phyloP scores from a whole-genome alignment of 2,888 invertebrate genomes.

The Euclidia mi region DNA sequence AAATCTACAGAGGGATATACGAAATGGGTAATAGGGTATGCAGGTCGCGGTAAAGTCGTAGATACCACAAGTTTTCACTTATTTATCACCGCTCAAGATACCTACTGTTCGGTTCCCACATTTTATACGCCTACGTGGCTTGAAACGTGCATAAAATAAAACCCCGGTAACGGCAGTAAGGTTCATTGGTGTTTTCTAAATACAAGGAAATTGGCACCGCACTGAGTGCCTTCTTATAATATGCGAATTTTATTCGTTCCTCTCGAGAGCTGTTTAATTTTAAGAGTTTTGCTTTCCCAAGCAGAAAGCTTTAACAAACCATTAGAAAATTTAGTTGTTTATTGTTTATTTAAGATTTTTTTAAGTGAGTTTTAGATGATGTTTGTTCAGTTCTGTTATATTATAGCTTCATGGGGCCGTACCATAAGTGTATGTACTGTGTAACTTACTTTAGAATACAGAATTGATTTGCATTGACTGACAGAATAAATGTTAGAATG shows the following conservation, averaged over 20 bases:
- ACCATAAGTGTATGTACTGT: too few species aligned
- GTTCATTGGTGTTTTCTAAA: constrained; percentile 67
- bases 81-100: constrained; percentile 60
- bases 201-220: constrained; percentile 52
- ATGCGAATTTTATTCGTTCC: constrained; percentile 29
- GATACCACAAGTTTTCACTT: constrained; percentile 23
- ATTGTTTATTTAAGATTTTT: too few species aligned
- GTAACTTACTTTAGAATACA: too few species aligned
- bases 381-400: too few species aligned
- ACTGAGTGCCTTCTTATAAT: constrained; percentile 33
- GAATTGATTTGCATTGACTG: too few species aligned
- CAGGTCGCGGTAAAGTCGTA: neutral
- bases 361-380: too few species aligned
- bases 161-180: constrained; percentile 72
- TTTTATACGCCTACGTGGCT: constrained; percentile 75
- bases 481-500: too few species aligned
- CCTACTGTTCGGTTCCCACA: constrained; percentile 76
- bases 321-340: too few species aligned
- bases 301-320: neutral
- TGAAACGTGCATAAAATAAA: constrained; percentile 82
- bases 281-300: constrained; percentile 3
- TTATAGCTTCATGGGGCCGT: too few species aligned
- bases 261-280: constrained; percentile 35
- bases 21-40: neutral
- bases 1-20: neutral